phyloP scores from a whole-genome alignment of 2,888 invertebrate species.

The Eupithecia exiguata region DNA sequence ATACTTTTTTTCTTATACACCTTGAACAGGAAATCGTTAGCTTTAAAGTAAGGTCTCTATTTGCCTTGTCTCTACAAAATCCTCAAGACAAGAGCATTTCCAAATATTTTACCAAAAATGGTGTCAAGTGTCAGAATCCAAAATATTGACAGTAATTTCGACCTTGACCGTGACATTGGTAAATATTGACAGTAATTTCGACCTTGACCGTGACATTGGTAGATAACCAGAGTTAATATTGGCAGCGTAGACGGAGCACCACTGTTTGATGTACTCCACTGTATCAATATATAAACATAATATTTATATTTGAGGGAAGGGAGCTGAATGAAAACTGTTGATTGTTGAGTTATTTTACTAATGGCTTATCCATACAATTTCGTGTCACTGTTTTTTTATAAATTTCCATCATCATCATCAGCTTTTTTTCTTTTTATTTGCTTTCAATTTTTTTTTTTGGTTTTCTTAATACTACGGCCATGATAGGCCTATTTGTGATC shows the following conservation, averaged over 20 bases:
- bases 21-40: neutral
- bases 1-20: neutral
- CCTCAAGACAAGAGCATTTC: conserved; percentile 7
- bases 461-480: too few relatives aligned
- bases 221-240: conserved; percentile 84
- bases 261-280: conserved; percentile 79
- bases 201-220: conserved; percentile 77
- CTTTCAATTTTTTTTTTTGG: too few relatives aligned
- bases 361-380: conserved; percentile 3
- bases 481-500: too few relatives aligned
- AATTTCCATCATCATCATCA: too few relatives aligned
- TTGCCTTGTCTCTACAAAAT: neutral
- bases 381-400: neutral
- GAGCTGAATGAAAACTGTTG: conserved; percentile 21
- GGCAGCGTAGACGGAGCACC: conserved; percentile 70
- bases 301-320: conserved; percentile 77
- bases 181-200: conserved; percentile 77
- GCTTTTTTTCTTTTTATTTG: too few relatives aligned
- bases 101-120: conserved; percentile 18
- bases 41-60: neutral
- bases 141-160: conserved; percentile 65
- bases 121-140: conserved; percentile 42
- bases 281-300: conserved; percentile 84
- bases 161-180: conserved; percentile 77
- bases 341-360: conserved; percentile 13